Base-by-base conservation (phyloP, 1,140 invertebrate genomes). In the Pemphigus obesinymphae region DNA sequence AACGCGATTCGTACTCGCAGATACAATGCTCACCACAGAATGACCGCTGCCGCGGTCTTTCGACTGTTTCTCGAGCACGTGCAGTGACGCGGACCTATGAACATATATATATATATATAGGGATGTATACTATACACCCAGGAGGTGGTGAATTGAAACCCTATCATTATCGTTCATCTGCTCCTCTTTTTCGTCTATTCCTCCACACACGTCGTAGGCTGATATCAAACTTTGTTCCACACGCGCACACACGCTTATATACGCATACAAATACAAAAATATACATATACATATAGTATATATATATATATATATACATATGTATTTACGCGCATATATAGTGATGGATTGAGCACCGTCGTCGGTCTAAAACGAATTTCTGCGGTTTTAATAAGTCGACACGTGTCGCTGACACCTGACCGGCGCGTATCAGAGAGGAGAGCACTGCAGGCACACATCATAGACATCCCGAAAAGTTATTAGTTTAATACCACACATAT, bases 311-410 rank as follows among this genome's bases (percentile, higher is more conserved):
- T 40, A 40, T 40, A 50, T 20, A 15, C 3, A 48, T 10, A 10
- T 48, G 11, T 55, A 55, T 55, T 3, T 50, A 48, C 20, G n/a
- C 50, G n/a, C 48, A 6, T 6, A 50, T 13, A 13, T n/a, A n/a
- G n/a, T n/a, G n/a, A n/a, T 34, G 66, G 34, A 23, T 70, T 6
- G 37, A 70, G 20, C 31, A 34, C 63, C 58, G 31, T 31, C 34
- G n/a, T 29, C 66, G 23, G 68, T 43, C 23, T 23, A n/a, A 70
- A 70, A 70, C 68, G 68, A 45, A 70, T 70, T 70, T 70, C 68
- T 70, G 68, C 40, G 68, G 68, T 70, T 70, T 70, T 70, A 43
- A 70, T 45, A 45, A 45, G 68, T 23, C 40, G 68, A 43, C 37
- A 43, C 68, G 68, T 70, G 66, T 45, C 68, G 37, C 29, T 40